Evolutionary conservation across 1,140 invertebrate genomes (phyloP).

Genomic region (Pygmarrhopalites habei): DNA sequence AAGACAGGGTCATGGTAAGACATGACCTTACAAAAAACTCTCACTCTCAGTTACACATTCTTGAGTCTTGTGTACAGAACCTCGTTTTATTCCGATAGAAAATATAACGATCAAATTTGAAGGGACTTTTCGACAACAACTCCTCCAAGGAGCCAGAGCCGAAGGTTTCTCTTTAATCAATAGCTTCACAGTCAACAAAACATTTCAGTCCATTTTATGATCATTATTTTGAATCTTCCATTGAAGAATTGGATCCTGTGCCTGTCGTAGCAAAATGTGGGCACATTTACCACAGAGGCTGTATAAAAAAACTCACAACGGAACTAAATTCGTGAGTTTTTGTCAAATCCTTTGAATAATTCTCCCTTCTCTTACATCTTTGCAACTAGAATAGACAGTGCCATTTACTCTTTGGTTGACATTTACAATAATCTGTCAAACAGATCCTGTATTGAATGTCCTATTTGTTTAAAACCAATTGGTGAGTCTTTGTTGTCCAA

Average conservation of each 20-base stretch:
- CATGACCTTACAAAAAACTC: neutral
- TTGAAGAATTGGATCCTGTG: conserved; percentile 6
- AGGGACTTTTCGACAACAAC: conserved; percentile 1
- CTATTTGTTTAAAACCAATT: neutral
- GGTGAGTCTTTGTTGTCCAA: too few species aligned
- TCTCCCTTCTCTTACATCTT: too few species aligned
- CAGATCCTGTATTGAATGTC: neutral
- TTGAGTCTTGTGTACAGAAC: neutral
- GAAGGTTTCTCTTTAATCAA: too few species aligned
- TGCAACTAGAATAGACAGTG: too few species aligned
- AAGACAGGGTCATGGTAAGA: neutral
- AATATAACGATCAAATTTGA: neutral
- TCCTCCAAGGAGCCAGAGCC: neutral
- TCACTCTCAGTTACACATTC: neutral
- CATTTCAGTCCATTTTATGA: too few species aligned
- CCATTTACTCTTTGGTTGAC: too few species aligned
- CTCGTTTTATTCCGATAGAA: neutral
- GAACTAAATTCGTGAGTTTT: conserved; percentile 7
- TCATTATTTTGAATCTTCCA: too few species aligned
- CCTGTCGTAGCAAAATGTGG: conserved; percentile 1
- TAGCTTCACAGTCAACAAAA: too few species aligned
- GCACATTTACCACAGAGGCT: conserved; percentile 1
- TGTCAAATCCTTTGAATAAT: too few species aligned
- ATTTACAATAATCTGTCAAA: too few species aligned
- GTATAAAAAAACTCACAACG: conserved; percentile 4